Conservation (phyloP, 2,113 vertebrate species). For the Chroicocephalus ridibundus region DNA sequence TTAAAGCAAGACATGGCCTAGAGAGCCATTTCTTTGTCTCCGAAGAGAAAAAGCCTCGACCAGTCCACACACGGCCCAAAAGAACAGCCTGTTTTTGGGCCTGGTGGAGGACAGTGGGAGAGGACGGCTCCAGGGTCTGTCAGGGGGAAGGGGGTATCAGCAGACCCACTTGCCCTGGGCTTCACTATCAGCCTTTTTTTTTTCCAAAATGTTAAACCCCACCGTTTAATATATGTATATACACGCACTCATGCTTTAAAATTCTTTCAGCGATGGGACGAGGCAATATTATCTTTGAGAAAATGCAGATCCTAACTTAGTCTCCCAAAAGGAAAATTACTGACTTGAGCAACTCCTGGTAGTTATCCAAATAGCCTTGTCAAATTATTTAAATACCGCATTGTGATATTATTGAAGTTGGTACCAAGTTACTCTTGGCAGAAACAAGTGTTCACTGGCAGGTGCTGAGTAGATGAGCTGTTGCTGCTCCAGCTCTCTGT, state of each 20-base stretch:
- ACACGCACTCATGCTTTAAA: not conserved
- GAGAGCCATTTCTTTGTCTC: not conserved
- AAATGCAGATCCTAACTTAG: conserved; percentile 53
- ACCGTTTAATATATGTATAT: not conserved
- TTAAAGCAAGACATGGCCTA: not conserved
- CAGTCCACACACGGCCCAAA: not conserved
- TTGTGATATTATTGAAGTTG: conserved; percentile 83
- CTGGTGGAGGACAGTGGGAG: not conserved
- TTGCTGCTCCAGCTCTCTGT: conserved; percentile 77
- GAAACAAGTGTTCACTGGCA: conserved; percentile 78
- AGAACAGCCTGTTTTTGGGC: not conserved
- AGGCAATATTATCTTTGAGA: conserved; percentile 62
- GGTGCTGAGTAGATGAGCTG: conserved; percentile 82
- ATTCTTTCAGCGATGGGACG: conserved; percentile 10
- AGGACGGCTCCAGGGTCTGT: not conserved
- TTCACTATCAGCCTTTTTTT: not conserved
- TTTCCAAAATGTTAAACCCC: not conserved
- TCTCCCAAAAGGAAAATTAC: conserved; percentile 75
- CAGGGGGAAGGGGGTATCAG: not conserved
- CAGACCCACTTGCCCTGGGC: not conserved
- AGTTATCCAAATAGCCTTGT: conserved; percentile 73
- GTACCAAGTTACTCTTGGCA: conserved; percentile 83
- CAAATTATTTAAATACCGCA: conserved; percentile 80
- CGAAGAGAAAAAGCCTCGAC: not conserved
- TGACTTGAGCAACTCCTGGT: conserved; percentile 69